phyloP scores from a whole-genome alignment of 2,113 vertebrate species.

The Passerina amoena region DNA sequence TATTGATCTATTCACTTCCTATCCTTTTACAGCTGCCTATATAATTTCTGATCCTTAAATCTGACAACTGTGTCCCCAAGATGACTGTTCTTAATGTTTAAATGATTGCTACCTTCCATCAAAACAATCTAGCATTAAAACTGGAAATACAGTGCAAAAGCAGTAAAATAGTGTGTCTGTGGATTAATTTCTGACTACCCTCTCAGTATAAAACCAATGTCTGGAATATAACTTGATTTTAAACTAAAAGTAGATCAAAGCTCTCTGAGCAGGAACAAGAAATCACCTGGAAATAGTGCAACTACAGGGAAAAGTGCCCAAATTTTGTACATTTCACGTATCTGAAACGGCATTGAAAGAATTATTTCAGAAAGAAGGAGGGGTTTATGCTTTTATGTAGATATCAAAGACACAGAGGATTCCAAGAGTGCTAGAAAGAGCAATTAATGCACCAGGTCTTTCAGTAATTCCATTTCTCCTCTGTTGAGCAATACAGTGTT shows the following conservation, averaged over 20 bases:
- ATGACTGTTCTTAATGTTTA: conserved; percentile 50
- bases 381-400: neutral
- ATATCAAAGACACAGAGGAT: neutral
- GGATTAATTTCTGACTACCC: neutral
- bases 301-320: neutral
- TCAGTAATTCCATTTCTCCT: neutral
- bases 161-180: neutral
- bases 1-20: conserved; percentile 61
- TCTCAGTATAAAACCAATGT: neutral
- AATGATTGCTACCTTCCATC: conserved; percentile 52
- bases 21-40: conserved; percentile 49
- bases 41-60: conserved; percentile 63
- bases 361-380: neutral
- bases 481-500: neutral
- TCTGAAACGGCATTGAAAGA: neutral
- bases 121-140: conserved; percentile 17
- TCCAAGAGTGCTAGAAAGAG: neutral
- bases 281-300: neutral
- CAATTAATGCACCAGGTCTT: neutral
- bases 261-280: neutral
- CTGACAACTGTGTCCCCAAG: conserved; percentile 53
- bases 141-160: conserved; percentile 14
- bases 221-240: neutral
- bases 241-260: conserved; percentile 8
- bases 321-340: neutral